Evolutionary conservation across 1,140 invertebrate genomes (phyloP).

Genomic region (Gonioctena quinquepunctata): DNA sequence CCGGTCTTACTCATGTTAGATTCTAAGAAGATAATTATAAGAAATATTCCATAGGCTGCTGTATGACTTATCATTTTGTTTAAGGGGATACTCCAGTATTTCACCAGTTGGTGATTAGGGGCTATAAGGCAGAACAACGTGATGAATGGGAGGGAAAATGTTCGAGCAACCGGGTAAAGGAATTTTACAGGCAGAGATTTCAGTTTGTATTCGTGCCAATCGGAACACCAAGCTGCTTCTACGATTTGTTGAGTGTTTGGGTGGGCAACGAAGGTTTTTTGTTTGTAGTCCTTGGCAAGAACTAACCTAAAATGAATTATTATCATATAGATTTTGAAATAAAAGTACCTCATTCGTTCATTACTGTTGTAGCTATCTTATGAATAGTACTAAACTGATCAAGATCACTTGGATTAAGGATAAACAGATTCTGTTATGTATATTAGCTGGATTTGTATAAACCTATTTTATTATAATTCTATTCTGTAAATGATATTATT

Average conservation of each 20-base stretch:
- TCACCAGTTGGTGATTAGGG: conserved; percentile 55
- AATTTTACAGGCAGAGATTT: conserved; percentile 51
- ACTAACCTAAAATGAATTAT: too few relatives aligned
- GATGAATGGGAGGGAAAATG: conserved; percentile 58
- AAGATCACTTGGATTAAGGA: too few relatives aligned
- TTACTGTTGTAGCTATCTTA: too few relatives aligned
- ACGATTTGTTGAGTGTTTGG: conserved; percentile 70
- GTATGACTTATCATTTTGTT: conserved; percentile 65
- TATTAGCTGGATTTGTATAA: too few relatives aligned
- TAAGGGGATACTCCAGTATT: conserved; percentile 58
- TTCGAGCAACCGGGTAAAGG: conserved; percentile 51
- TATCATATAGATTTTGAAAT: too few relatives aligned
- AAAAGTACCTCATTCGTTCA: too few relatives aligned
- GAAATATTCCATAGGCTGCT: conserved; percentile 66
- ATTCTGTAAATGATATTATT: too few relatives aligned
- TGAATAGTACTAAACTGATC: too few relatives aligned
- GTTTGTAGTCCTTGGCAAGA: conserved; percentile 71
- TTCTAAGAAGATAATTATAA: conserved; percentile 63
- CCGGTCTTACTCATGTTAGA: conserved; percentile 61
- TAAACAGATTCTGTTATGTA: too few relatives aligned
- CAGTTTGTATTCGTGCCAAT: conserved; percentile 62
- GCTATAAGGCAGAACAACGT: conserved; percentile 53
- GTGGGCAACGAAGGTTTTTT: conserved; percentile 77
- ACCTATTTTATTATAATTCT: too few relatives aligned
- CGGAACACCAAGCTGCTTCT: conserved; percentile 58